Evolutionary conservation across 2,113 vertebrate species (phyloP), one percentile per base, ranked within the genome.

Genomic region (Cheirogaleus medius): DNA sequence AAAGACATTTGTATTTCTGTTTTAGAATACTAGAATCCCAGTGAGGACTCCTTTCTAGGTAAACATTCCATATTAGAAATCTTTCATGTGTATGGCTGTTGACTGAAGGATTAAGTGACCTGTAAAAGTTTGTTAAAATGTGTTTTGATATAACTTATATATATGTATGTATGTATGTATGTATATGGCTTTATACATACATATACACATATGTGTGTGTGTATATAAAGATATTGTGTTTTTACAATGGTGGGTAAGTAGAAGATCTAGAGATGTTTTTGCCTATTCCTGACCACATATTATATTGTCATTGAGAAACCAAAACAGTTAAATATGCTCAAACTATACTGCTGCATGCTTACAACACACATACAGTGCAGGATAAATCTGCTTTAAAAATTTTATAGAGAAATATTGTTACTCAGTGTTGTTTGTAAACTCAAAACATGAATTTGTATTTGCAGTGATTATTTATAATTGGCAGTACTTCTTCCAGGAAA

Each of bases 141-240:
- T 66, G 8, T 77, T 68, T 91, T 66, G 14, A 21, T 37, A 23
- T 27, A 13, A 3, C 11, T 20, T 2, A 11, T 9, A 34, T 17
- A 25, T n/a, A 7, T 37, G 1, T 20, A 20, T 8, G 10, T 54
- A 3, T 71, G 2, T n/a, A 7, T 49, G 0, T 7, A 25, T 20
- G 5, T 47, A 20, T 8, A 71, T 34, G 37, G 32, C 14, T 37
- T 39, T 23, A 21, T n/a, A 39, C 25, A 37, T 39, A 23, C 1
- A 77, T 25, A 47, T 29, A 34, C 20, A 15, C 1, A n/a, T 17
- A 1, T 20, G 17, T 20, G 52, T 54, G 15, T 54, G 5, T 52
- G 4, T 81, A 17, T 39, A 29, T 83, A 3, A 34, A 63, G 29
- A 66, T 27, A 34, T 14, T 47, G 15, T n/a, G 1, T 37, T 86